Base-by-base conservation (phyloP, 2,113 vertebrate species). In the western clawed frog (Xenopus tropicalis) region DNA sequence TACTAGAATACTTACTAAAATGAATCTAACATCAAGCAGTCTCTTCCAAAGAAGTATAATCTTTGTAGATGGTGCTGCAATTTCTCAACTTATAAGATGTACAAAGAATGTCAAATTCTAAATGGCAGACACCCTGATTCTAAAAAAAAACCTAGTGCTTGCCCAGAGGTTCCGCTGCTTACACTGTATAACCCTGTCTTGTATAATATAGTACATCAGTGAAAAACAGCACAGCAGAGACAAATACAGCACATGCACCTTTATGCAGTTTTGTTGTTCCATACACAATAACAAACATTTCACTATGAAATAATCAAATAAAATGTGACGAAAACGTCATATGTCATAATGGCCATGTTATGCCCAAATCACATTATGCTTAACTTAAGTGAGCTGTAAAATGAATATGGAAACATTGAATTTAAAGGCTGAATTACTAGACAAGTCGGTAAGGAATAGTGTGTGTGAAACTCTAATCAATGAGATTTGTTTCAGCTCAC, bases 401-500 rank as follows among this genome's bases (percentile, higher is more conserved):
- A 75, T 75, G 73, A 19, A 62, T 61, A 69, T 69, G 58, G 25
- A 62, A 29, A 66, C 54, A 52, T 59, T 74, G 19, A 54, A 19
- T 51, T 59, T 22, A 73, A 1, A 54, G 7, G 71, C 78, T 73
- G 69, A 64, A 1, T 24, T 64, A 71, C 29, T 74, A 58, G 22
- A 62, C 51, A 43, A 2, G 3, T 37, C 17, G 77, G 69, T 72
- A 84, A 19, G 46, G 22, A 72, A 69, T 51, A 0, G 10, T 29
- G 78, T 63, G 37, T 80, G 70, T 71, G 56, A 83, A 42, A 78
- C 57, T 73, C 74, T 72, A 62, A 70, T 76, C 62, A 82, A 44
- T 77, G 62, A 77, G 68, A 79, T 82, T 83, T 82, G 51, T 78
- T 76, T 83, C 77, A 80, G 79, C 88, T 91, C 88, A 99, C 97